These are phyloP conservation scores for Rhinophrynus dorsalis DNA, from an alignment of 2,797 vertebrate species.

Conservation along the genomic window DNA sequence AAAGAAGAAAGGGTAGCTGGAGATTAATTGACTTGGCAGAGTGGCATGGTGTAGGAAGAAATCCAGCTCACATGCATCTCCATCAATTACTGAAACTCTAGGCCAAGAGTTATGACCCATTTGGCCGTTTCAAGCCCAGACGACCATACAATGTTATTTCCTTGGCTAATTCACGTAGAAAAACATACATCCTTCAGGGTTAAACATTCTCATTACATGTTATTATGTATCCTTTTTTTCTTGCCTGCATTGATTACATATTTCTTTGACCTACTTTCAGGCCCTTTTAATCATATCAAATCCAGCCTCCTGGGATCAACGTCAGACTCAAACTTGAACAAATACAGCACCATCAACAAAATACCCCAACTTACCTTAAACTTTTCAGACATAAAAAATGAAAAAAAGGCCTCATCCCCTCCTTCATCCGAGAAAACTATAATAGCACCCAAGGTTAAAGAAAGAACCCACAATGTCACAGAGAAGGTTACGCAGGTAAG, in stretches of 20 bases:
- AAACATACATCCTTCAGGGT: no score
- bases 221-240: not conserved
- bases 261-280: constrained; percentile 68
- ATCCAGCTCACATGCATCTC: no score
- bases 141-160: no score
- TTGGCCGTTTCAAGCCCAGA: no score
- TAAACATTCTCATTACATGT: not conserved
- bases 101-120: no score
- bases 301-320: constrained; percentile 95
- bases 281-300: constrained; percentile 95
- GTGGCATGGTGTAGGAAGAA: no score
- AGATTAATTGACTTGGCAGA: no score
- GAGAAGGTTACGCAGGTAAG: constrained; percentile 98
- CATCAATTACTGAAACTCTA: no score
- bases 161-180: no score
- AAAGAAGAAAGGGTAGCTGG: no score
- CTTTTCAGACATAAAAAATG: constrained; percentile 90
- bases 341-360: constrained; percentile 98
- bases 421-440: constrained; percentile 94
- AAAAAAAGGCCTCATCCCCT: constrained; percentile 91
- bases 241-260: constrained; percentile 37
- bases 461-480: constrained; percentile 97
- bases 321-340: constrained; percentile 98
- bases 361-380: constrained; percentile 96
- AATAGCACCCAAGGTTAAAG: constrained; percentile 97